Conservation (phyloP, 2,113 vertebrate species). For the Tachycineta bicolor region DNA sequence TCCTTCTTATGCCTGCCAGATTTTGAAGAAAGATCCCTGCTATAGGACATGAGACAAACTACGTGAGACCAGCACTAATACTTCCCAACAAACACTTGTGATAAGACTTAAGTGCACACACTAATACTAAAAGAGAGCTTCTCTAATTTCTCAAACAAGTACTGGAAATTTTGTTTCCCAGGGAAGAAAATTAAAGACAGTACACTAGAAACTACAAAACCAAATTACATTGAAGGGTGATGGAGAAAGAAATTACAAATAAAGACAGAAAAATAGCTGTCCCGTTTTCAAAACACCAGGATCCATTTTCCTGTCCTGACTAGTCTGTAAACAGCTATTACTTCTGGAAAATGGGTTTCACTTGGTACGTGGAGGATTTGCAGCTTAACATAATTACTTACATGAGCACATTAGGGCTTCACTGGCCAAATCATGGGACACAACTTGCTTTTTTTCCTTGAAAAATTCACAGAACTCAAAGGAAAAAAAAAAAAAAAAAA, state of each 20-base stretch:
- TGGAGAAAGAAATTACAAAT: not conserved
- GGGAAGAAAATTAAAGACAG: not conserved
- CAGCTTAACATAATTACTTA: not conserved
- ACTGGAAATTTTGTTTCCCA: not conserved
- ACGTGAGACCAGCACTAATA: not conserved
- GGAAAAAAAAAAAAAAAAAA: not conserved
- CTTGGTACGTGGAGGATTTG: not conserved
- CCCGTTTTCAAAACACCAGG: not conserved
- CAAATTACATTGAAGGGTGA: not conserved
- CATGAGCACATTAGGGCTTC: not conserved
- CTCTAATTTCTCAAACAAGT: not conserved
- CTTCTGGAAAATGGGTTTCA: not conserved
- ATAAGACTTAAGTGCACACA: not conserved
- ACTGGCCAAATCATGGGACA: not conserved
- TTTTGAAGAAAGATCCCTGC: not conserved
- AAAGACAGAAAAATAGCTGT: not conserved
- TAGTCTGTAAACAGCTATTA: not conserved
- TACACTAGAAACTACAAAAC: not conserved
- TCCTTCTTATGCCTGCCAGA: not conserved
- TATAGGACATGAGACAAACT: not conserved
- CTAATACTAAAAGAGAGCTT: not conserved
- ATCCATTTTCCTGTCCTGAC: not conserved
- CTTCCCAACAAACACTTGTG: not conserved
- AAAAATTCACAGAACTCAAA: not conserved
- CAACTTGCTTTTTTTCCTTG: not conserved